Evolutionary conservation across 1,140 invertebrate genomes (phyloP).

Genomic region (Ostrea denselamellosa): DNA sequence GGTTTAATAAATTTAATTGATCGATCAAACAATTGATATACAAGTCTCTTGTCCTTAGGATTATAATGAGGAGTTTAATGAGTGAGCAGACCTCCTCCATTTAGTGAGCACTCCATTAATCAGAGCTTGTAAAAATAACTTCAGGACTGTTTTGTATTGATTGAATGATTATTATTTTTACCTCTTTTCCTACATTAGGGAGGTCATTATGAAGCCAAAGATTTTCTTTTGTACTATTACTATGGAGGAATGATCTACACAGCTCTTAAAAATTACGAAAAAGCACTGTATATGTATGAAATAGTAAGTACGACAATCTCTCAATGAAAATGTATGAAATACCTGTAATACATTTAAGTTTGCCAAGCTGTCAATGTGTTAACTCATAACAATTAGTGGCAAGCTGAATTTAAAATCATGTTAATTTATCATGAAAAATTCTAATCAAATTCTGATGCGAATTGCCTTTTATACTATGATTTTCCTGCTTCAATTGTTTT

Average conservation of each 20-base stretch:
- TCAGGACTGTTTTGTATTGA: no score
- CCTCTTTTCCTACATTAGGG: constrained; percentile 78
- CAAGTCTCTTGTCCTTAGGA: no score
- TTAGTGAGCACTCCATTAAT: no score
- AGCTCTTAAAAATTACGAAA: constrained; percentile 93
- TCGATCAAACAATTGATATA: no score
- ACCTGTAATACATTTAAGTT: no score
- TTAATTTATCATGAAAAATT: neutral
- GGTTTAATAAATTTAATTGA: no score
- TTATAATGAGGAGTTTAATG: no score
- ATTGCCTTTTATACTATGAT: neutral
- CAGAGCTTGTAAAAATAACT: no score
- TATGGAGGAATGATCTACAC: constrained; percentile 98
- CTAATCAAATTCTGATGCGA: no score
- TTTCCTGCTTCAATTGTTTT: neutral
- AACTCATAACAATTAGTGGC: neutral
- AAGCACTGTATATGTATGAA: constrained; percentile 96
- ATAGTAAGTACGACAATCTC: constrained; percentile 83
- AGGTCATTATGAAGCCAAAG: constrained; percentile 92
- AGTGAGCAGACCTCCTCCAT: no score
- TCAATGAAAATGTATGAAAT: neutral
- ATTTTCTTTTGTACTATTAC: constrained; percentile 96
- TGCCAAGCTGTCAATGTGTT: neutral
- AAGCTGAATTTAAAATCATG: neutral
- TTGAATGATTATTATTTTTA: neutral